These are phyloP conservation scores for Tuberolachnus salignus DNA, from an alignment of 2,888 invertebrate species.

Conservation along the genomic window DNA sequence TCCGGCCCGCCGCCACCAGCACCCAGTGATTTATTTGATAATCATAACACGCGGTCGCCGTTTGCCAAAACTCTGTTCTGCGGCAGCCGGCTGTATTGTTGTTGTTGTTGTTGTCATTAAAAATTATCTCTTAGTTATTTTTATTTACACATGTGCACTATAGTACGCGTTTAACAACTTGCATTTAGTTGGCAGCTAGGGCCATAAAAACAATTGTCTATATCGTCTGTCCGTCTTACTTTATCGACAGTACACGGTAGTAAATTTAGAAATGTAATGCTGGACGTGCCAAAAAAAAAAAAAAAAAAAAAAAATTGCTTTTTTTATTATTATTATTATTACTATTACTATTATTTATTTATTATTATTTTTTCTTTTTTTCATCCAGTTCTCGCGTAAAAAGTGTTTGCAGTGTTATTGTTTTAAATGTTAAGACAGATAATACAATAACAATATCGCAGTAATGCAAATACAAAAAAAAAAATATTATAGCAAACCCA, in stretches of 20 bases:
- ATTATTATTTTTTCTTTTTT: too few relatives aligned
- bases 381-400: too few relatives aligned
- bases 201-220: conserved; percentile 3
- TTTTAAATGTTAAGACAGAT: too few relatives aligned
- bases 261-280: conserved; percentile 33
- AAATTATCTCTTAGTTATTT: conserved; percentile 44
- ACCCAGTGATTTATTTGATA: conserved; percentile 37
- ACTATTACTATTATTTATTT: too few relatives aligned
- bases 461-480: too few relatives aligned
- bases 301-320: too few relatives aligned
- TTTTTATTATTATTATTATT: too few relatives aligned
- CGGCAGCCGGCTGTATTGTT: background rate
- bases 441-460: too few relatives aligned
- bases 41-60: conserved; percentile 22
- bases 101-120: conserved; percentile 22
- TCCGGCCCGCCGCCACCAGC: too few relatives aligned
- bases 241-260: conserved; percentile 16
- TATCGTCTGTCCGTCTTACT: background rate
- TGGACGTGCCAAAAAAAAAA: too few relatives aligned
- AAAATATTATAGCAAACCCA: too few relatives aligned
- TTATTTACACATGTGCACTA: conserved; percentile 27
- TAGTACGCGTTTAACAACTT: background rate
- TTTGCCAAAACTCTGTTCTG: conserved; percentile 14
- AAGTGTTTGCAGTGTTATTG: too few relatives aligned
- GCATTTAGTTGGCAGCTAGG: conserved; percentile 24